These are phyloP conservation scores for Neosilurus hyrtlii DNA, from an alignment of 2,797 vertebrate genomes.

Conservation along the genomic window DNA sequence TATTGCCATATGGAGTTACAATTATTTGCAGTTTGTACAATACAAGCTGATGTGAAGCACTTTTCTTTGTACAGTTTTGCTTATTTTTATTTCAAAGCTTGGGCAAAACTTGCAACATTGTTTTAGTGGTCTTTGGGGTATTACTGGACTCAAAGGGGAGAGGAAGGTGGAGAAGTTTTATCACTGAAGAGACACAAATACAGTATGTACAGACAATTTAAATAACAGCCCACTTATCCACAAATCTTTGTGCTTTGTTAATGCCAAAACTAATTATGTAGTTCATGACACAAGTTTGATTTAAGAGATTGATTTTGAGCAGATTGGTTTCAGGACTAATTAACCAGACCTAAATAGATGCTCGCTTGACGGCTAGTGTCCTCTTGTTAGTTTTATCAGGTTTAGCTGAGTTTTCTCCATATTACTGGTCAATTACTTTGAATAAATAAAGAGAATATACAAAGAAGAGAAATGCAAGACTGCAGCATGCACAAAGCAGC, in stretches of 20 bases:
- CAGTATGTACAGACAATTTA: constrained; percentile 3
- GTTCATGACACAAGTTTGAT: background rate
- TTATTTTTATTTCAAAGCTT: constrained; percentile 36
- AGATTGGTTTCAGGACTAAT: no score
- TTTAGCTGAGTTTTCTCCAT: no score
- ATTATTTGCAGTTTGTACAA: constrained; percentile 51
- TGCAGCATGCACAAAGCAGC: no score
- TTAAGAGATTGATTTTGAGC: no score
- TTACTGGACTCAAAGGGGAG: constrained; percentile 30
- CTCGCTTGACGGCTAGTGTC: no score
- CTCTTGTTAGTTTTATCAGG: no score
- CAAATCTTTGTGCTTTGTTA: background rate
- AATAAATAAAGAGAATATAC: no score
- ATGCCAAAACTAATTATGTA: background rate
- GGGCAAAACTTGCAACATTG: constrained; percentile 39
- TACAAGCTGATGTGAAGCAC: constrained; percentile 50
- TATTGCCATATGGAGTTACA: constrained; percentile 54
- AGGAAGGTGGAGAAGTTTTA: background rate
- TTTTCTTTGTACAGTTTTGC: constrained; percentile 51
- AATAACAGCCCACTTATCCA: background rate
- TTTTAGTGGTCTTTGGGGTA: constrained; percentile 39
- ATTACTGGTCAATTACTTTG: no score
- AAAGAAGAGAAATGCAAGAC: no score
- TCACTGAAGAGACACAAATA: constrained; percentile 5
- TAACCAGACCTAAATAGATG: no score